Evolutionary conservation across 1,140 invertebrate genomes (phyloP).

Genomic region (Proctacanthus coquilletti): DNA sequence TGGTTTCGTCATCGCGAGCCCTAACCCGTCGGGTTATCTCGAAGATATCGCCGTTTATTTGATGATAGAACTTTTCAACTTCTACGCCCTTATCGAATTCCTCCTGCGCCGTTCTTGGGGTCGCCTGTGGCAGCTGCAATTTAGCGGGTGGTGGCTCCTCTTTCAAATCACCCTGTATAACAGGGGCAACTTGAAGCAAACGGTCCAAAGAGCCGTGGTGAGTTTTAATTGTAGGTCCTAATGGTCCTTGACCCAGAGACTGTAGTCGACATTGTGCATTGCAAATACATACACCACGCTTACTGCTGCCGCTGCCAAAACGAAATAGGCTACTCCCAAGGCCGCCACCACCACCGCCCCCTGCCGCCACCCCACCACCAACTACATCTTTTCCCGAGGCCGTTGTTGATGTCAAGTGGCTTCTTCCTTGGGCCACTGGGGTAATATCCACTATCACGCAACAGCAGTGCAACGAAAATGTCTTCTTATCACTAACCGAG

Average conservation of each 20-base stretch:
- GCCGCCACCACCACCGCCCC: slow-evolving; percentile 31
- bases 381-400: slow-evolving; percentile 29
- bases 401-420: slow-evolving; percentile 27
- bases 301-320: slow-evolving; percentile 17
- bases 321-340: slow-evolving; percentile 26
- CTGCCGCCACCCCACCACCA: slow-evolving; percentile 19
- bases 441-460: slow-evolving; percentile 32
- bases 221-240: slow-evolving; percentile 20
- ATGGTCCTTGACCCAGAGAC: slow-evolving; percentile 15
- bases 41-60: slow-evolving; percentile 29
- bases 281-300: slow-evolving; percentile 26
- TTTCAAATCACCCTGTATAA: slow-evolving; percentile 2
- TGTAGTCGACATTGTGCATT: slow-evolving; percentile 27
- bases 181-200: slow-evolving; percentile 13
- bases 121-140: slow-evolving; percentile 12
- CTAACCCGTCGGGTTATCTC: slow-evolving; percentile 26
- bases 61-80: slow-evolving; percentile 29
- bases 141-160: slow-evolving; percentile 11
- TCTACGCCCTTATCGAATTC: slow-evolving; percentile 27
- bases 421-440: slow-evolving; percentile 22
- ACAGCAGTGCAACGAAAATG: slow-evolving; percentile 31
- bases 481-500: slow-evolving; percentile 21
- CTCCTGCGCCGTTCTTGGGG: slow-evolving; percentile 12
- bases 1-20: slow-evolving; percentile 23
- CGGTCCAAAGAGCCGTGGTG: slow-evolving; percentile 27